phyloP scores from a whole-genome alignment of 2,888 invertebrate species.

The Chamaedrilus cognettii region DNA sequence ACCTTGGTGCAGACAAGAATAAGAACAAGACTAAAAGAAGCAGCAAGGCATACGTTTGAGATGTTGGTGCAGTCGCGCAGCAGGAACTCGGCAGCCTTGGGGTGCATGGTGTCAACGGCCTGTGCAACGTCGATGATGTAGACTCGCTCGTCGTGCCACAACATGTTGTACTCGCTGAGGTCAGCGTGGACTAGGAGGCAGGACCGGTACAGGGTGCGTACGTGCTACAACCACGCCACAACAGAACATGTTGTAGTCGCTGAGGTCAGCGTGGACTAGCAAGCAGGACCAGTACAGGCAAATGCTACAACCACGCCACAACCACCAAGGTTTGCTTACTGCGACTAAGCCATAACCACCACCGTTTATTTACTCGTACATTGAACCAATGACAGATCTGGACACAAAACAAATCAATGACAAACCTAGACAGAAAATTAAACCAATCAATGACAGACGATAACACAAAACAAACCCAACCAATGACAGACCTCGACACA shows the following conservation, averaged over 20 bases:
- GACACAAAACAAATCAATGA: too few species aligned
- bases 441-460: too few species aligned
- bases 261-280: conserved; percentile 67
- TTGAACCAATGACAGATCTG: too few species aligned
- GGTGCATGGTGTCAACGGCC: conserved; percentile 66
- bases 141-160: conserved; percentile 63
- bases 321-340: too few species aligned
- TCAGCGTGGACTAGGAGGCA: conserved; percentile 68
- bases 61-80: conserved; percentile 65
- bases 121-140: conserved; percentile 68
- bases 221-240: conserved; percentile 55
- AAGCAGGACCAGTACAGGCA: conserved; percentile 64
- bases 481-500: conserved; percentile 57
- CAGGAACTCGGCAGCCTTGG: conserved; percentile 64
- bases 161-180: conserved; percentile 67
- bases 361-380: too few species aligned
- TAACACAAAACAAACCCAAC: too few species aligned
- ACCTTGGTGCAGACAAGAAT: too few species aligned
- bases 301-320: too few species aligned
- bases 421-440: too few species aligned
- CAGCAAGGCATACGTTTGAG: conserved; percentile 41
- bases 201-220: conserved; percentile 62
- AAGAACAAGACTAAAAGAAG: too few species aligned
- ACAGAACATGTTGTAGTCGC: conserved; percentile 66
- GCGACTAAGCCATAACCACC: too few species aligned